Conservation (phyloP, 2,113 vertebrate species). For the Lethenteron reissneri region DNA sequence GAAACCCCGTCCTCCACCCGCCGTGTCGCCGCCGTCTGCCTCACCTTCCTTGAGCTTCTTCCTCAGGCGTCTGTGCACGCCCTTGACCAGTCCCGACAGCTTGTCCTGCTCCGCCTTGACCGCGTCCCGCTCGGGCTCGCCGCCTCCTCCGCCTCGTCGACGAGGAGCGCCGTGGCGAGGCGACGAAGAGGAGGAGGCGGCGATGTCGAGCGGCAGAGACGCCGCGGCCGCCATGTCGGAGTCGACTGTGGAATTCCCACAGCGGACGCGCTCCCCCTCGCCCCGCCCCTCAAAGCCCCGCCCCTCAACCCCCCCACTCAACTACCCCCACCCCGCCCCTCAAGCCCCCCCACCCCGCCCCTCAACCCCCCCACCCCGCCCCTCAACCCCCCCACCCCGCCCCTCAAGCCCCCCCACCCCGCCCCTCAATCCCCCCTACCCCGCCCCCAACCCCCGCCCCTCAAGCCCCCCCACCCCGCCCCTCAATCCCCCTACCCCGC, state of each 20-base stretch:
- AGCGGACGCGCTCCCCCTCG: background rate
- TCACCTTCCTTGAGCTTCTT: constrained; percentile 89
- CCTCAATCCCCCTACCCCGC: too few relatives aligned
- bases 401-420: background rate
- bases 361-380: too few relatives aligned
- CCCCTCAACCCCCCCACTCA: background rate
- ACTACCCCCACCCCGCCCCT: background rate
- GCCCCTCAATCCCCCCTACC: background rate
- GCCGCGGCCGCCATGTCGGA: background rate
- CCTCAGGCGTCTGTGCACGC: constrained; percentile 71
- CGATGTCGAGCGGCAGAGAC: background rate
- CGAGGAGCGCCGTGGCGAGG: background rate
- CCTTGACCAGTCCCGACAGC: constrained; percentile 73
- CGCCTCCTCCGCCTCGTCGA: background rate
- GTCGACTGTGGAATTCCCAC: background rate
- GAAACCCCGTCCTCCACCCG: constrained; percentile 4
- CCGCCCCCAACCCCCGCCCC: background rate
- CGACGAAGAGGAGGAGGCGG: background rate
- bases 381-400: too few relatives aligned
- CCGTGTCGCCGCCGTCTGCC: background rate
- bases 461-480: too few relatives aligned
- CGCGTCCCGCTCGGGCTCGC: background rate
- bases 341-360: background rate
- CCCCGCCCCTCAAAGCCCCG: background rate
- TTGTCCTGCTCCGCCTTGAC: constrained; percentile 56